Base-by-base conservation (phyloP, 2,888 invertebrate genomes). In the Caenorhabditis japonica region DNA sequence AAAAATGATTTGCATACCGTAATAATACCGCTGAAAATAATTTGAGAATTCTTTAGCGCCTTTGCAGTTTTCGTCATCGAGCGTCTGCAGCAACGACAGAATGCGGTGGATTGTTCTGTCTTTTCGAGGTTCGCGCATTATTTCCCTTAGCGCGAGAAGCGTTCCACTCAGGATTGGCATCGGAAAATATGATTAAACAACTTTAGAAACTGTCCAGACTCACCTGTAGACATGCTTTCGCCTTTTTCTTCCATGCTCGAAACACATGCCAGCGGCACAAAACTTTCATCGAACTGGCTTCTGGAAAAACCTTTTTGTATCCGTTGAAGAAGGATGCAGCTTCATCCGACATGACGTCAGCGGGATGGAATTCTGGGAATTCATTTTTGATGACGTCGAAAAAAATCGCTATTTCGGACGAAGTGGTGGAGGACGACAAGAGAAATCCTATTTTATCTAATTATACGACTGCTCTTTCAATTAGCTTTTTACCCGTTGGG, bases 291-390 rank as follows among this genome's bases (percentile, higher is more conserved):
- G 47, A 21, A 15, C 0, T 2, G 1, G 1, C 17, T 2, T 36
- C 21, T 1, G 58, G 58, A 10, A 34, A 59, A 4, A 46, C 51
- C 1, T 30, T 33, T 4, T 8, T 15, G 13, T 21, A 66, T 0
- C 58, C 66, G 25, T 58, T 58, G 17, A 15, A 58, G n/a, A 66
- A 66, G 7, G 17, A 34, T 3, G 7, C 2, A 0, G 66, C 66
- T 34, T 56, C 66, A 27, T 66, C 66, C 1, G 43, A 23, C 66
- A 66, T 66, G 17, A 66, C 4, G 12, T 30, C 46, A n/a, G 10
- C 13, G 0, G 52, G 52, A 17, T 36, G 17, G 21, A 53, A 55
- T 10, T 30, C 19, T 4, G 44, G 36, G 23, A 17, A 34, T 10
- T 39, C 0, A 5, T 13, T n/a, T 15, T 25, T 19, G n/a, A n/a